These are phyloP conservation scores for Aphis craccivora DNA, from an alignment of 1,140 invertebrate genomes.

Conservation along the genomic window DNA sequence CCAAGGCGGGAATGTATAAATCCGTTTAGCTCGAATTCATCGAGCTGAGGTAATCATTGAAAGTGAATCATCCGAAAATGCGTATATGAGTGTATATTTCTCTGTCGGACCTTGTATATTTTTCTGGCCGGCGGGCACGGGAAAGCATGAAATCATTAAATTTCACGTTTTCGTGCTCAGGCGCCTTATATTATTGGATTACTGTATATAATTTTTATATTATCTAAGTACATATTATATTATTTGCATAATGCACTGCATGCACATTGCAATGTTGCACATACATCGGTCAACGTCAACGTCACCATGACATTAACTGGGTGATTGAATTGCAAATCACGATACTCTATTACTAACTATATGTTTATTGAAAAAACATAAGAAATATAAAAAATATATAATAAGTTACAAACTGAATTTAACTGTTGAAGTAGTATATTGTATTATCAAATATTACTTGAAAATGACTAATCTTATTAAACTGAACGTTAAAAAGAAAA, in stretches of 20 bases:
- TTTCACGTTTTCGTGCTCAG: conserved; percentile 45
- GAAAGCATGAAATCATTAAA: conserved; percentile 58
- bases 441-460: too few species aligned
- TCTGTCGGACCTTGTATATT: conserved; percentile 19
- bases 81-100: background rate
- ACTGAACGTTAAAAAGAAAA: background rate
- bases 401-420: too few species aligned
- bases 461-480: background rate
- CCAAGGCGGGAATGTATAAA: background rate
- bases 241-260: background rate
- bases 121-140: conserved; percentile 21
- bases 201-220: background rate
- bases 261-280: background rate
- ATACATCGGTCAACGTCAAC: background rate
- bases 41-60: conserved; percentile 50
- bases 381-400: too few species aligned
- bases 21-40: conserved; percentile 33
- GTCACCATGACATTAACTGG: background rate
- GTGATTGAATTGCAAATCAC: background rate
- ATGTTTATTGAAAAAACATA: too few species aligned
- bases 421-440: too few species aligned
- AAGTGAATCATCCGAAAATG: conserved; percentile 42
- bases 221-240: background rate
- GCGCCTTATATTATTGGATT: background rate
- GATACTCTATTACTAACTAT: background rate